phyloP scores from a whole-genome alignment of 2,113 vertebrate genomes.

The Hemiprocne comata region DNA sequence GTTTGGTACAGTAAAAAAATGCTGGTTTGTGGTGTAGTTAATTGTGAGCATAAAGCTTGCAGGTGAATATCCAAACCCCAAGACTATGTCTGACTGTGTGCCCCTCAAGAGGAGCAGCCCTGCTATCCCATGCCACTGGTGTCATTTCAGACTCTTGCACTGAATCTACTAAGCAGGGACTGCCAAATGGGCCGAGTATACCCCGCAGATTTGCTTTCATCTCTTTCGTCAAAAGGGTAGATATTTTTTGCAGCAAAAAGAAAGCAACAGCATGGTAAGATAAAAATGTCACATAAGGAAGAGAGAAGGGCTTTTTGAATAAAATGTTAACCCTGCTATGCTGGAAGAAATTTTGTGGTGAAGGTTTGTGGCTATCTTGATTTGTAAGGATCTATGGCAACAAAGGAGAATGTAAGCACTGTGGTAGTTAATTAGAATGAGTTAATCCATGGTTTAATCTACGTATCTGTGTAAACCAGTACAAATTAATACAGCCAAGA shows the following conservation, averaged over 20 bases:
- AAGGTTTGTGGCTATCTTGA: not conserved
- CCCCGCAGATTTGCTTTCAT: not conserved
- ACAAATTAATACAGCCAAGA: not conserved
- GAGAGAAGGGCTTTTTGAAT: not conserved
- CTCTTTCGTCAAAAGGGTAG: not conserved
- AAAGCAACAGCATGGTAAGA: not conserved
- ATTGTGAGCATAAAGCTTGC: not conserved
- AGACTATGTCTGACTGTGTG: not conserved
- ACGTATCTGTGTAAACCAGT: not conserved
- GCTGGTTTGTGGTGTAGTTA: not conserved
- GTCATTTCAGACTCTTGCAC: not conserved
- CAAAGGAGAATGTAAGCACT: not conserved
- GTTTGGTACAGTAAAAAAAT: not conserved
- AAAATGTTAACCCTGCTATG: not conserved
- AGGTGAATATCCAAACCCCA: not conserved
- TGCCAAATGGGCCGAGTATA: not conserved
- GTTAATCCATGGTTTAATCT: not conserved
- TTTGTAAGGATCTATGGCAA: not conserved
- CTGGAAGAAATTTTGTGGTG: not conserved
- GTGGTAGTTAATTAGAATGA: not conserved
- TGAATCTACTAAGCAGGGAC: not conserved
- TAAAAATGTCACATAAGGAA: not conserved
- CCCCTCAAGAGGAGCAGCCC: not conserved
- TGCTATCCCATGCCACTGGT: not conserved
- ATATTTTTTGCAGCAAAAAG: not conserved